Conservation (phyloP, 2,113 vertebrate genomes). For the Siphamia tubifer region DNA sequence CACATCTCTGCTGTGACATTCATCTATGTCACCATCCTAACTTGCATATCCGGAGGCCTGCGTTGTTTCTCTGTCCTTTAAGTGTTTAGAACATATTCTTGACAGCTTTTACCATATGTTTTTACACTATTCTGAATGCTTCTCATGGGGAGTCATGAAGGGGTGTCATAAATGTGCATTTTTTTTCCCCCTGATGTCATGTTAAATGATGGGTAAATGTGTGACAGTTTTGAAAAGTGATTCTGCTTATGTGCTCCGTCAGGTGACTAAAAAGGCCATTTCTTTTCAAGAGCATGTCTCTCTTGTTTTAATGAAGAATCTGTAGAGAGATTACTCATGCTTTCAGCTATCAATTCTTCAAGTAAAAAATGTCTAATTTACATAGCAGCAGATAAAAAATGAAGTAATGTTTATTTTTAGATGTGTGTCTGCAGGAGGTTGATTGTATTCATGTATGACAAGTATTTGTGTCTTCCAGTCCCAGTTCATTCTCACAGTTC, state of each 20-base stretch:
- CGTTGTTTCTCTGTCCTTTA: constrained; percentile 42
- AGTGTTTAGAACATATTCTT: constrained; percentile 39
- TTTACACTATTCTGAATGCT: background rate
- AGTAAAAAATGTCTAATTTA: constrained; percentile 10
- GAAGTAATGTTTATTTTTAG: background rate
- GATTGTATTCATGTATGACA: background rate
- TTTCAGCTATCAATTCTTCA: constrained; percentile 5
- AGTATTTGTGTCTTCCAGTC: background rate
- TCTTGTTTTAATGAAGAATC: constrained; percentile 16
- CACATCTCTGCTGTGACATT: constrained; percentile 62
- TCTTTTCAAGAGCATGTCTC: background rate
- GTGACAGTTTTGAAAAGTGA: constrained; percentile 18
- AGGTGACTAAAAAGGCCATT: constrained; percentile 21
- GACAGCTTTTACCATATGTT: constrained; percentile 40
- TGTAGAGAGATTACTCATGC: constrained; percentile 5
- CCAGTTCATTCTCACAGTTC: background rate
- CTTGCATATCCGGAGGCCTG: constrained; percentile 50
- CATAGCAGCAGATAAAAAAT: background rate
- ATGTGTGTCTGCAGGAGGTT: background rate
- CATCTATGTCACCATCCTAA: constrained; percentile 65
- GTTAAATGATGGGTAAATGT: constrained; percentile 21
- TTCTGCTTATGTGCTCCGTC: background rate
- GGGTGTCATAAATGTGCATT: background rate
- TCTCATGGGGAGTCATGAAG: background rate
- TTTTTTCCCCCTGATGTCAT: background rate